Evolutionary conservation across 2,888 invertebrate species (phyloP), one percentile per base, ranked within the genome.

Genomic region (Stratiomys singularior): DNA sequence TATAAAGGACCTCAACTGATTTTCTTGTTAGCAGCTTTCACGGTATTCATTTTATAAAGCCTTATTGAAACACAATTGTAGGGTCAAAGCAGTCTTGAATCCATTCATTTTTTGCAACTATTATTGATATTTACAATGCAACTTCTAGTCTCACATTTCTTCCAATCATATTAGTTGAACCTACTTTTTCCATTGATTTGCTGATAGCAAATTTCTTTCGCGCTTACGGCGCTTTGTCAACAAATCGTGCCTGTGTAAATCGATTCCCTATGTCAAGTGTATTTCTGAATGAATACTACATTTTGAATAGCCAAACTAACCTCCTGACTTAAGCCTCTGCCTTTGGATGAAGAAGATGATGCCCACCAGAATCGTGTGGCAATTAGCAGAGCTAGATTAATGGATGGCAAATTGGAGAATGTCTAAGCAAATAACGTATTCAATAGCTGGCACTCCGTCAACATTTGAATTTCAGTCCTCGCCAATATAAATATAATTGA

Each of bases 371-470:
- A 28, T 63, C 1, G 15, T 25, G 30, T 37, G 27, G 66, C 66
- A 66, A 66, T 66, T 66, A 66, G 27, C 66, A 37, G 66, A 66
- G 27, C 37, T 27, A 66, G 30, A 69, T 47, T 69, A 69, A 69
- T 69, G 47, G 69, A 69, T 69, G 47, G 69, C 69, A 47, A 47
- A 69, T 47, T 69, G 47, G 47, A 47, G 30, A 69, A 47, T 69
- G 47, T 25, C 69, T 47, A n/a, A 69, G 69, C 69, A 25, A 69
- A 69, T 47, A 52, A 52, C 15, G 52, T 69, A 18, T 69, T 23
- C 47, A 47, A 69, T 69, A 37, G 28, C 66, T 21, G 18, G 66
- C 66, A 66, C 52, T 52, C 15, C 18, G 66, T 66, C 66, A 69
- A 25, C 46, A 46, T 69, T 47, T 11, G 44, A 13, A 47, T n/a